phyloP scores from a whole-genome alignment of 2,888 invertebrate species.

The Noctua janthe region DNA sequence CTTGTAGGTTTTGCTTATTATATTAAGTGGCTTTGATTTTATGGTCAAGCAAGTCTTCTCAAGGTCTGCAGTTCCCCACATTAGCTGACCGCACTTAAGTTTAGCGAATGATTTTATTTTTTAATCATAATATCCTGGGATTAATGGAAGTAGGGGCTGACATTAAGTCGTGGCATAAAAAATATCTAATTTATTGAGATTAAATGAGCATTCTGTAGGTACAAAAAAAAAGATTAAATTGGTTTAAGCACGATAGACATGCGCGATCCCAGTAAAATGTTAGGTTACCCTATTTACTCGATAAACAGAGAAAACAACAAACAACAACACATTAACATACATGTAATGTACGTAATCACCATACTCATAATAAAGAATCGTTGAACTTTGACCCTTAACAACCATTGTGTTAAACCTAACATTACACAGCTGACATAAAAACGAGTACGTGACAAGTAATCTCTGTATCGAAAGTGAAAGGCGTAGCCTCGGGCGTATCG shows the following conservation, averaged over 20 bases:
- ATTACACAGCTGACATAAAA: conserved; percentile 64
- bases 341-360: background rate
- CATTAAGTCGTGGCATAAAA: background rate
- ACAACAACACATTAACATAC: conserved; percentile 14
- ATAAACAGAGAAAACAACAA: conserved; percentile 26
- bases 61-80: conserved; percentile 41
- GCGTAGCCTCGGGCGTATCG: conserved; percentile 73
- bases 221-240: background rate
- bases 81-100: background rate
- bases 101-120: background rate
- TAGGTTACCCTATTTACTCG: background rate
- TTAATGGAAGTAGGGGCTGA: background rate
- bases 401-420: conserved; percentile 59
- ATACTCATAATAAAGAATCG: conserved; percentile 48
- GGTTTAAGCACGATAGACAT: background rate
- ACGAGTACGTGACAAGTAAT: conserved; percentile 67
- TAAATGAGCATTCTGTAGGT: background rate
- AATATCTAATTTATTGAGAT: background rate
- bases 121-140: background rate
- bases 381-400: conserved; percentile 59
- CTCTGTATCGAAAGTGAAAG: conserved; percentile 78
- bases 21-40: background rate
- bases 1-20: background rate
- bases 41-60: conserved; percentile 36
- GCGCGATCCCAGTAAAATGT: background rate